A percentile compares a stretch with the other conserved stretches of the same genome.
Evolutionary conservation across 2,113 vertebrate species (phyloP).

Genomic region (Melanerpes formicivorus): DNA sequence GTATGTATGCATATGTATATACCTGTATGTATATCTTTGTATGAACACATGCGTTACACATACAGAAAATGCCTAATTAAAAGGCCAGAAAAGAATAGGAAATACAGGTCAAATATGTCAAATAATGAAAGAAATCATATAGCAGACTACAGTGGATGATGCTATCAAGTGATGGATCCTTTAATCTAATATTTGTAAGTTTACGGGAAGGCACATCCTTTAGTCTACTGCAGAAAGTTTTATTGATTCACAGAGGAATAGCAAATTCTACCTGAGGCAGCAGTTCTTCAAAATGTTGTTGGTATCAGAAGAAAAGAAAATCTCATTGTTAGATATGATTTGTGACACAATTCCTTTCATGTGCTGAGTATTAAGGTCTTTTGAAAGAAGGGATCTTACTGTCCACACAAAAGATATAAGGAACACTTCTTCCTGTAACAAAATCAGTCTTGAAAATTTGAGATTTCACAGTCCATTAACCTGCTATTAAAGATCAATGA

Average conservation of each 20-base stretch:
- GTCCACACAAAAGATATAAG: conserved; percentile 7
- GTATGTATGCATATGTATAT: accelerated
- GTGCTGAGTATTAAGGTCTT: conserved; percentile 13
- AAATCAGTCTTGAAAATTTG: conserved; percentile 69
- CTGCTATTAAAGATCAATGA: conserved; percentile 68
- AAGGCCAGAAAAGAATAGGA: neutral
- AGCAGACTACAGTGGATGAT: conserved; percentile 7
- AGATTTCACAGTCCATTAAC: conserved; percentile 77
- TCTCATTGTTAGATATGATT: conserved; percentile 46
- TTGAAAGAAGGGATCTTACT: conserved; percentile 22
- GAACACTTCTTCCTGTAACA: conserved; percentile 46
- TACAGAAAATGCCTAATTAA: neutral
- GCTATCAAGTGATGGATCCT: neutral
- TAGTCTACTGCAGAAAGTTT: conserved; percentile 37
- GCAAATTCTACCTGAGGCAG: conserved; percentile 47
- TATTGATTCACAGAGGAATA: conserved; percentile 65
- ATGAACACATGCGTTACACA: neutral
- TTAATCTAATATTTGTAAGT: conserved; percentile 64
- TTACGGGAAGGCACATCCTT: conserved; percentile 19
- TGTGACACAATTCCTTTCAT: neutral
- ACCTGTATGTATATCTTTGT: neutral
- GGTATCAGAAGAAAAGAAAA: conserved; percentile 34
- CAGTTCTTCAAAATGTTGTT: conserved; percentile 44
- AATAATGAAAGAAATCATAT: conserved; percentile 27
- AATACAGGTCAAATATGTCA: conserved; percentile 16